Base-by-base conservation (phyloP, 2,113 vertebrate genomes). In the Alethe castanea region DNA sequence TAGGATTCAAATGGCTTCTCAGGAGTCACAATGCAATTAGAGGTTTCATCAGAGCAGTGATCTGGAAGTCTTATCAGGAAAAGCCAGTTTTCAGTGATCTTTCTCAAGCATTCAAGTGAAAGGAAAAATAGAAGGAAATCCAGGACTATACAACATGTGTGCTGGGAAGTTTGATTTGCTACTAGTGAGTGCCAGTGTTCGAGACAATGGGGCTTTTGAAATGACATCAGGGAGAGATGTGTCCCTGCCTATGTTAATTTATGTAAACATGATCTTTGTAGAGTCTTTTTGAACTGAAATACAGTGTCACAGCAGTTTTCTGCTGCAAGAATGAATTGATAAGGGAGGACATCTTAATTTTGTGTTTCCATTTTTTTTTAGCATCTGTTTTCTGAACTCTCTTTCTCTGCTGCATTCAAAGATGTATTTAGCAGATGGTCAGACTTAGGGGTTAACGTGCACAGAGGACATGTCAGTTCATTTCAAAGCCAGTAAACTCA, bases 161-260 rank as follows among this genome's bases (percentile, higher is more conserved):
- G 33, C 54, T 90, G 40, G 56, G 42, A 81, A 85, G 84, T 82
- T 82, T 53, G n/a, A 80, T 88, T 95, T 89, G 66, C 73, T 76
- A 2, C 53, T 57, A 12, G 70, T 70, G 71, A 85, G 11, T 59
- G 20, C 54, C 7, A 1, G 44, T 5, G 26, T 35, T 47, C 31
- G 56, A 88, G 50, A 83, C 38, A 81, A 24, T 50, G 31, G 35
- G 5, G 54, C 52, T 93, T 96, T 92, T 92, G 88, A 92, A 90
- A 88, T 83, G 7, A 62, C 67, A 60, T 94, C 81, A 86, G 64
- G 60, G 56, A 81, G 93, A 78, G 36, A 91, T 52, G 15, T 84
- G 48, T 92, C 70, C 20, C 61, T 92, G 88, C n/a, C 86, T 94
- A 74, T 61, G 56, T 91, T 95, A 91, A 92, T 96, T 92, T 78